Evolutionary conservation across 1,140 invertebrate species (phyloP).

Genomic region (Cardiocondyla obscurior): DNA sequence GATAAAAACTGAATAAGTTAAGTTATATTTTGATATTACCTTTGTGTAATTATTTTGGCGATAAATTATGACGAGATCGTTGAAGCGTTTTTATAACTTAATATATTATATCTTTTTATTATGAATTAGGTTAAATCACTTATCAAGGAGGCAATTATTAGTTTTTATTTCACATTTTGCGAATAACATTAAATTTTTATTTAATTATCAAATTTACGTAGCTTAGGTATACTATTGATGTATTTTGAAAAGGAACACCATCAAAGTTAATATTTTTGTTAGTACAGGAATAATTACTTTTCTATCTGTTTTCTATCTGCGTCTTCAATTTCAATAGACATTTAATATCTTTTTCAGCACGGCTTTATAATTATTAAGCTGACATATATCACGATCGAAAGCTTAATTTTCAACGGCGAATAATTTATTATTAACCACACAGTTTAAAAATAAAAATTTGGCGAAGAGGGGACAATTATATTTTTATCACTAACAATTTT

Average conservation of each 20-base stretch:
- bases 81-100: not conserved
- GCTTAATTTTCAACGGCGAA: not conserved
- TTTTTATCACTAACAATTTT: conserved; percentile 1
- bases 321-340: not conserved
- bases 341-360: not conserved
- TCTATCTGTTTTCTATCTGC: not conserved
- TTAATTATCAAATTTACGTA: conserved; percentile 28
- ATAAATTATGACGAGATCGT: not conserved
- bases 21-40: not conserved
- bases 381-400: not conserved
- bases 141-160: not conserved
- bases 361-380: not conserved
- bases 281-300: not conserved
- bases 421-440: conserved; percentile 1
- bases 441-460: not conserved
- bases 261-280: conserved; percentile 25
- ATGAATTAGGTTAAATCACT: not conserved
- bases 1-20: not conserved
- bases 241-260: not conserved
- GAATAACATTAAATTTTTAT: not conserved
- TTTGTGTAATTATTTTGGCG: not conserved
- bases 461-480: not conserved
- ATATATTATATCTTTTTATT: not conserved
- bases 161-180: not conserved
- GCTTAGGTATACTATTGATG: not conserved